Conservation (phyloP, 35 echinoderm and acorn worm genomes). For the Nesometra sesokonis region DNA sequence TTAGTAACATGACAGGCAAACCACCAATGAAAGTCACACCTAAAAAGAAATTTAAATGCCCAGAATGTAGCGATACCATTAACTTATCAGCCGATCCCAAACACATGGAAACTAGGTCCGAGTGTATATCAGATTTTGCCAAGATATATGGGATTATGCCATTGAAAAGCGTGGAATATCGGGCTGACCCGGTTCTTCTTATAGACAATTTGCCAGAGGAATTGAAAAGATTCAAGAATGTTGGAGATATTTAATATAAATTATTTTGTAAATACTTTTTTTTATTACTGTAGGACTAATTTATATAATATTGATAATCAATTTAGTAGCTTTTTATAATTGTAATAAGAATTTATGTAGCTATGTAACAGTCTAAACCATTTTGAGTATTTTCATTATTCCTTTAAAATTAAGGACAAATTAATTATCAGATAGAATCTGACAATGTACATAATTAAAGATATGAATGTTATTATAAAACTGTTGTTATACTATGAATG, state of each 20-base stretch:
- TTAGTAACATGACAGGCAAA: constrained; percentile 83
- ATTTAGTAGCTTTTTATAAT: too few species aligned
- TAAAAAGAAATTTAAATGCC: constrained; percentile 97
- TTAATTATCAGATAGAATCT: too few species aligned
- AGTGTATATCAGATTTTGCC: constrained; percentile 79
- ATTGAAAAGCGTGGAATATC: constrained; percentile 79
- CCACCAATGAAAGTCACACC: constrained; percentile 97
- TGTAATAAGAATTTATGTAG: too few species aligned
- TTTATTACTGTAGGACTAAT: not conserved
- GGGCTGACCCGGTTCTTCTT: constrained; percentile 84
- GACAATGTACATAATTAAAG: too few species aligned
- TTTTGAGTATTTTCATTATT: too few species aligned
- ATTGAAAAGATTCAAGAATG: constrained; percentile 65
- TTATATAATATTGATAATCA: not conserved
- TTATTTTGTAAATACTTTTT: not conserved
- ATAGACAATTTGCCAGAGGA: constrained; percentile 78
- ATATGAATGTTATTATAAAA: too few species aligned
- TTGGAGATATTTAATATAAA: constrained; percentile 64
- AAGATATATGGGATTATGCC: constrained; percentile 82
- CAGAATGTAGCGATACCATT: constrained; percentile 65
- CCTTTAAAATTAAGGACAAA: too few species aligned
- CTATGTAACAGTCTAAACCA: too few species aligned
- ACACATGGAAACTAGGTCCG: constrained; percentile 91
- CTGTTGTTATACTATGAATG: too few species aligned
- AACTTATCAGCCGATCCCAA: constrained; percentile 88